A percentile compares a stretch with the other conserved stretches of the same genome.
Conservation (phyloP, 1,140 invertebrate species). For the Drosophila busckii region DNA sequence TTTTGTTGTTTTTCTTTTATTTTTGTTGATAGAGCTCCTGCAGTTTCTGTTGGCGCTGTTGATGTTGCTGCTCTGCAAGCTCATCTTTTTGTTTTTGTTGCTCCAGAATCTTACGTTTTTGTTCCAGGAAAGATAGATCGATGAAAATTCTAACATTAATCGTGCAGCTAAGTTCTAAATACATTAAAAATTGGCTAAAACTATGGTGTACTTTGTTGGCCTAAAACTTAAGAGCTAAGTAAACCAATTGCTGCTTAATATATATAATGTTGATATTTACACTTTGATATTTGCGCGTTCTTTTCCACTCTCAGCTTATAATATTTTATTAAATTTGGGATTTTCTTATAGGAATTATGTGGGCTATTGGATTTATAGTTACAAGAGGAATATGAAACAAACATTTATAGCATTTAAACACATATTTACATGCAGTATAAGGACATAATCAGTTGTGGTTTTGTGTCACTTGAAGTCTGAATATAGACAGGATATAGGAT, state of each 20-base stretch:
- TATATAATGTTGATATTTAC: no score
- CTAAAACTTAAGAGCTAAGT: no score
- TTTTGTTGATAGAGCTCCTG: constrained; percentile 73
- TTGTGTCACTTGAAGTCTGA: constrained; percentile 18
- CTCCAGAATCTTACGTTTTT: constrained; percentile 85
- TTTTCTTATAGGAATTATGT: no score
- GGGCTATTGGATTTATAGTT: no score
- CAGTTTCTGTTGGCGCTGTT: constrained; percentile 70
- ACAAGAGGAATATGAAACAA: no score
- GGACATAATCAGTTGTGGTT: background rate
- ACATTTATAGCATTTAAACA: no score
- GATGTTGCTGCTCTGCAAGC: constrained; percentile 72
- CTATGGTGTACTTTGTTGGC: constrained; percentile 20
- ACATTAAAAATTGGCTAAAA: constrained; percentile 35
- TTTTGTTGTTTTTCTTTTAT: constrained; percentile 35
- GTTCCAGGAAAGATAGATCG: constrained; percentile 88
- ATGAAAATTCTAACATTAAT: constrained; percentile 84
- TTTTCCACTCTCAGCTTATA: no score
- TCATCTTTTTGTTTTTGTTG: constrained; percentile 79
- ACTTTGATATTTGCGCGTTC: no score
- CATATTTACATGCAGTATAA: no score
- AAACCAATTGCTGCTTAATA: no score
- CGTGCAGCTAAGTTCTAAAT: constrained; percentile 77
- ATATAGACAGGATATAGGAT: constrained; percentile 27
- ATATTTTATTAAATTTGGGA: no score